These are phyloP conservation scores for Gambusia holbrooki DNA, from an alignment of 2,113 vertebrate genomes.

Conservation along the genomic window DNA sequence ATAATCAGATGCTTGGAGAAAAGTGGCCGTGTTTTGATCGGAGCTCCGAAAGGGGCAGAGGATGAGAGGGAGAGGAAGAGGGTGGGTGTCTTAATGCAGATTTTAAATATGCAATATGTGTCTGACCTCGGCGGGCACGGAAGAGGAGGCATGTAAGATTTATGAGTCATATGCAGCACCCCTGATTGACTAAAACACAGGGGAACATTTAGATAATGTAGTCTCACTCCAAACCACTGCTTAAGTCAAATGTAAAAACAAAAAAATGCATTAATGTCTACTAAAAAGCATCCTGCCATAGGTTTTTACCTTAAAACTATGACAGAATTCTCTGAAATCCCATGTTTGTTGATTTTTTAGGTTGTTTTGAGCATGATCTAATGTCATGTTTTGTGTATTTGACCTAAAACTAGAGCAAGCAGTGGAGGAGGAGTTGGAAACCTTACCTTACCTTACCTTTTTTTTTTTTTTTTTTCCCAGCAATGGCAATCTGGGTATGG, in stretches of 20 bases:
- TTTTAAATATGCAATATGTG: conserved; percentile 77
- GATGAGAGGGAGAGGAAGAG: conserved; percentile 3
- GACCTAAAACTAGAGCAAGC: conserved; percentile 69
- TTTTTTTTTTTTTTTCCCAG: conserved; percentile 4
- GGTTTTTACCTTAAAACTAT: conserved; percentile 3
- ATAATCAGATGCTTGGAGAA: conserved; percentile 64
- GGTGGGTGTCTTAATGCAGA: conserved; percentile 65
- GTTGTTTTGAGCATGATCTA: conserved; percentile 47
- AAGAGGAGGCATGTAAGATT: conserved; percentile 75
- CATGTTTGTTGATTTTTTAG: conserved; percentile 40
- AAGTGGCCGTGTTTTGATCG: conserved; percentile 57
- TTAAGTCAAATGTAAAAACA: conserved; percentile 48
- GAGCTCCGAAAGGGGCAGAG: conserved; percentile 30
- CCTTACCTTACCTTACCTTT: conserved; percentile 51
- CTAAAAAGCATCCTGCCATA: background rate
- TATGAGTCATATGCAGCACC: conserved; percentile 69
- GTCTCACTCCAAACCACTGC: conserved; percentile 51
- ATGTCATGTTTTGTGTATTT: conserved; percentile 69
- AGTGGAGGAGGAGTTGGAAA: conserved; percentile 30
- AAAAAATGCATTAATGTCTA: conserved; percentile 14
- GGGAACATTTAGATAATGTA: conserved; percentile 76
- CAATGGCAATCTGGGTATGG: conserved; percentile 79
- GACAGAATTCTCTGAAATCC: conserved; percentile 4
- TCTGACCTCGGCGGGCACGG: conserved; percentile 67
- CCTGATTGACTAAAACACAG: conserved; percentile 75